These are phyloP conservation scores for Leucania comma DNA, from an alignment of 2,888 invertebrate genomes.

Conservation along the genomic window DNA sequence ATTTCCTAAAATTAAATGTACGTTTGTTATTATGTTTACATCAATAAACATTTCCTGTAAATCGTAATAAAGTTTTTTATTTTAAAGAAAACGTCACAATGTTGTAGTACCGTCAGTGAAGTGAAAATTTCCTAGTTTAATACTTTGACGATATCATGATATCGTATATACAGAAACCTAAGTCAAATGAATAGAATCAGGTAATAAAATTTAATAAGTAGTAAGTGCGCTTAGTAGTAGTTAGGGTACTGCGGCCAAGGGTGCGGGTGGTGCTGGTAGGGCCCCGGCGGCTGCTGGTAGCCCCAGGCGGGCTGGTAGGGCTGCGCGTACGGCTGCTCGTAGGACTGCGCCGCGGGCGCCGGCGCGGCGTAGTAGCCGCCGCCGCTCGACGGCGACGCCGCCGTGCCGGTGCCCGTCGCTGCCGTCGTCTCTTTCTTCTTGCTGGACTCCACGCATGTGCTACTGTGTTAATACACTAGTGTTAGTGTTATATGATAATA, in stretches of 20 bases:
- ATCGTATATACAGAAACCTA: constrained; percentile 21
- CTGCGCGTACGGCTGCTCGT: constrained; percentile 86
- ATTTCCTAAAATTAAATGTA: constrained; percentile 76
- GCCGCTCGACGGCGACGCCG: constrained; percentile 63
- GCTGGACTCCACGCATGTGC: constrained; percentile 70
- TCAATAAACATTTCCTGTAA: constrained; percentile 72
- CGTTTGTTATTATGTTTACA: constrained; percentile 68
- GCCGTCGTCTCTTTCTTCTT: constrained; percentile 80
- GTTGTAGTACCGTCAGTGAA: constrained; percentile 4
- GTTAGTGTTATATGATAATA: constrained; percentile 1
- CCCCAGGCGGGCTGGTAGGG: constrained; percentile 88
- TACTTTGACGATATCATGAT: constrained; percentile 26
- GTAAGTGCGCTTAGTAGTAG: constrained; percentile 79
- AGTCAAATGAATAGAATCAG: constrained; percentile 28
- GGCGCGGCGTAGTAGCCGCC: constrained; percentile 80
- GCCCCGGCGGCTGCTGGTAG: constrained; percentile 87
- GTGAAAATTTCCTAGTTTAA: constrained; percentile 7
- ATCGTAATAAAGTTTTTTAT: constrained; percentile 41
- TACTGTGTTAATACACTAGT: constrained; percentile 47
- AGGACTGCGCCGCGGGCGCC: constrained; percentile 75
- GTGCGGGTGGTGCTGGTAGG: constrained; percentile 87
- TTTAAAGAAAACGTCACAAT: constrained; percentile 10
- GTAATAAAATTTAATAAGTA: constrained; percentile 20
- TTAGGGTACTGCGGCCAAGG: constrained; percentile 88
- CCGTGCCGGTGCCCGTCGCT: constrained; percentile 60